Percentiles rank a stretch among this genome's conserved stretches.
phyloP scores from a whole-genome alignment of 2,888 invertebrate genomes.

The Pseudeuparius sepicola region DNA sequence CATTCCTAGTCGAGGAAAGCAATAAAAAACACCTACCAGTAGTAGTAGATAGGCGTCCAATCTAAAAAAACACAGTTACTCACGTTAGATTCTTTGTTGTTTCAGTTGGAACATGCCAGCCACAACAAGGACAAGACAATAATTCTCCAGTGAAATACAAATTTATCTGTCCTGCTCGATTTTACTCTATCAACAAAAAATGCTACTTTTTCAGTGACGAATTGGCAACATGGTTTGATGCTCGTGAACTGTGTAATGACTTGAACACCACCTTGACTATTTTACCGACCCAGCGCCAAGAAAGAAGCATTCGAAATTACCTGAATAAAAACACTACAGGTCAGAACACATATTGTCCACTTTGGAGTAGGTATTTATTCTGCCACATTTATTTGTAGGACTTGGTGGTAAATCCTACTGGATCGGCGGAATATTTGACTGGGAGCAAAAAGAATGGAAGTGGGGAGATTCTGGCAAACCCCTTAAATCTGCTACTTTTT shows the following conservation, averaged over 20 bases:
- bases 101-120: neutral
- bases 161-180: conserved; percentile 28
- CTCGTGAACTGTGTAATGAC: conserved; percentile 28
- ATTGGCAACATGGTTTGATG: conserved; percentile 29
- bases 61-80: no score
- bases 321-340: conserved; percentile 16
- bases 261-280: conserved; percentile 24
- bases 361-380: no score
- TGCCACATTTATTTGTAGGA: no score
- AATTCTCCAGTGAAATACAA: conserved; percentile 12
- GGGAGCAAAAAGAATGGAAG: conserved; percentile 57
- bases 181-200: conserved; percentile 27
- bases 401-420: conserved; percentile 40
- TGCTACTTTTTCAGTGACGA: conserved; percentile 32
- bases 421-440: conserved; percentile 74
- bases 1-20: no score
- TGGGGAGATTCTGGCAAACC: conserved; percentile 64
- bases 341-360: no score
- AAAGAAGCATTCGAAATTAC: conserved; percentile 18
- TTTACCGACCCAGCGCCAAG: conserved; percentile 17
- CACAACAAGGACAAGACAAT: no score
- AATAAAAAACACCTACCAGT: no score
- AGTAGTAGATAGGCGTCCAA: no score
- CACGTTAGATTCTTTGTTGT: no score
- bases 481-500: conserved; percentile 61